Conservation (phyloP, 2,888 invertebrate species). For the Lasioglossum zephyrum region DNA sequence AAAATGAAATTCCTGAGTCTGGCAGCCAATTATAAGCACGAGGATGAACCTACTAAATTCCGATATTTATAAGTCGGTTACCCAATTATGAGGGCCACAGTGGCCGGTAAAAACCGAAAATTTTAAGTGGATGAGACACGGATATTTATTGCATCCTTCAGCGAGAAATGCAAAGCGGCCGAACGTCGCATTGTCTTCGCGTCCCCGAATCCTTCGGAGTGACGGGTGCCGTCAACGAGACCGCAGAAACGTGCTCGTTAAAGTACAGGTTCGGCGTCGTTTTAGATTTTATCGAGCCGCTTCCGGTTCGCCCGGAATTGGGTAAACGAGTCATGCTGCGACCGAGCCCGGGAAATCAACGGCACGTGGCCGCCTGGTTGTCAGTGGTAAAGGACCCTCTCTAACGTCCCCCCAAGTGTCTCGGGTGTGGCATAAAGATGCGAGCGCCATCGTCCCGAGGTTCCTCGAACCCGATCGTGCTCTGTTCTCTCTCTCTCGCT, state of each 20-base stretch:
- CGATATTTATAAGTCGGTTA: background rate
- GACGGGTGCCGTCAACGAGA: background rate
- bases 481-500: background rate
- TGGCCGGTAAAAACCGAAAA: background rate
- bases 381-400: conserved; percentile 64
- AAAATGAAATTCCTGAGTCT: too few species aligned
- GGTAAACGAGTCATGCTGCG: conserved; percentile 49
- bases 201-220: background rate
- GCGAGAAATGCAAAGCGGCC: background rate
- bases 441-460: conserved; percentile 77
- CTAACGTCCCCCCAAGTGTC: conserved; percentile 65
- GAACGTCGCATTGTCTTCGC: background rate
- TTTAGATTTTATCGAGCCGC: background rate
- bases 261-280: conserved; percentile 7
- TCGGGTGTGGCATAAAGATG: conserved; percentile 80
- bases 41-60: background rate
- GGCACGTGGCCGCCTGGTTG: conserved; percentile 75
- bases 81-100: background rate
- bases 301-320: conserved; percentile 25
- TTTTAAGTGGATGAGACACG: background rate
- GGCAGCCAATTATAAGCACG: background rate
- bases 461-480: background rate
- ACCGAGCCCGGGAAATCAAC: conserved; percentile 71
- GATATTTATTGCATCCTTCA: background rate
- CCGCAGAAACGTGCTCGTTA: background rate